Evolutionary conservation across 2,888 invertebrate species (phyloP).

Genomic region (Itoplectis maculator): DNA sequence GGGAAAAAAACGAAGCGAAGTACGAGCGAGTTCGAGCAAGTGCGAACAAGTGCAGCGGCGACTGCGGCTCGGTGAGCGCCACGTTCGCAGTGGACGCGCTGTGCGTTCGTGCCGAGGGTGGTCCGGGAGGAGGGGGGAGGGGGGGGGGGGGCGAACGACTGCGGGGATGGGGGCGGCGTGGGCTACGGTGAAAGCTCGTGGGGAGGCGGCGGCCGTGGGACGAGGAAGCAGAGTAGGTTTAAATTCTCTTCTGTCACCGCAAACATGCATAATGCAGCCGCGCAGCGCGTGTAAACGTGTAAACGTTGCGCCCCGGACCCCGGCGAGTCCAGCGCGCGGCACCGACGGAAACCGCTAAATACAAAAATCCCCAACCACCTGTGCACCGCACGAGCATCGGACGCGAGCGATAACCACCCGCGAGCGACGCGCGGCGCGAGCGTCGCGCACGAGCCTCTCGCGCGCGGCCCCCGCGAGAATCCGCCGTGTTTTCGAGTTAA

Average conservation of each 20-base stretch:
- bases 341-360: constrained; percentile 82
- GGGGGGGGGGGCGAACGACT: too few species aligned
- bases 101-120: not conserved
- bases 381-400: constrained; percentile 76
- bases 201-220: not conserved
- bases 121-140: not conserved
- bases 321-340: constrained; percentile 28
- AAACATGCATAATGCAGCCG: constrained; percentile 84
- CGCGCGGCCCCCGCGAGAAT: constrained; percentile 23
- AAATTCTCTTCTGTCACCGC: constrained; percentile 84
- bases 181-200: not conserved
- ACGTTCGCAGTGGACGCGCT: not conserved
- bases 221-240: constrained; percentile 76
- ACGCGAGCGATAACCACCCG: constrained; percentile 39
- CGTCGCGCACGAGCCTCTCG: constrained; percentile 38
- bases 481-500: constrained; percentile 80
- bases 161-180: not conserved
- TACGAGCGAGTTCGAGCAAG: constrained; percentile 6
- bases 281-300: constrained; percentile 79
- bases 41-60: not conserved
- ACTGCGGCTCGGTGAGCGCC: too few species aligned
- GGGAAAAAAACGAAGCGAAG: not conserved
- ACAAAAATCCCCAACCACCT: constrained; percentile 85
- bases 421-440: not conserved
- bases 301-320: constrained; percentile 70